These are phyloP conservation scores for Halisarca cf. caerulea DNA, from an alignment of 37 sponge, comb jelly and placozoan species.

Conservation along the genomic window DNA sequence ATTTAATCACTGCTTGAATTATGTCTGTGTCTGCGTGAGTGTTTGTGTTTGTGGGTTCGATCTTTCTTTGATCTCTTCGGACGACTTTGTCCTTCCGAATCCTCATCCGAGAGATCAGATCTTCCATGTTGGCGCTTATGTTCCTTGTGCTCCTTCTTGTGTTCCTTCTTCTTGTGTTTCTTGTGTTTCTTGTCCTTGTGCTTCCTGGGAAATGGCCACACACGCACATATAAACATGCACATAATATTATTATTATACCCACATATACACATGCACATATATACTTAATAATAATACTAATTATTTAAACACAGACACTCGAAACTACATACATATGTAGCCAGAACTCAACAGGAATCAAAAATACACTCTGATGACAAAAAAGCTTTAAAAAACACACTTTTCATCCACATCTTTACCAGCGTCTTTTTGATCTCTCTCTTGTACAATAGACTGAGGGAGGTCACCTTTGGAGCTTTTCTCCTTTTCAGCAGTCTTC, in stretches of 20 bases:
- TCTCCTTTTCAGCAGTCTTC: background rate
- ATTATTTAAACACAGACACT: background rate
- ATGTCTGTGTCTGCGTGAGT: constrained; percentile 3
- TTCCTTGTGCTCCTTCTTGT: background rate
- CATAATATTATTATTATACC: background rate
- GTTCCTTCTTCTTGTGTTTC: constrained; percentile 17
- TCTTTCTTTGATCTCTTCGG: constrained; percentile 7
- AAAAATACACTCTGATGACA: too few species aligned
- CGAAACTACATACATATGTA: too few species aligned
- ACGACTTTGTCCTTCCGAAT: background rate
- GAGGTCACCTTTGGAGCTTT: background rate
- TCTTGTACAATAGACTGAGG: too few species aligned
- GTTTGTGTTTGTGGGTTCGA: constrained; percentile 6
- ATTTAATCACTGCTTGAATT: constrained; percentile 7
- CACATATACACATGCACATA: background rate
- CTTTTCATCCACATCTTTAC: too few species aligned
- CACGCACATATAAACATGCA: background rate
- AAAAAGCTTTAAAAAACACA: too few species aligned
- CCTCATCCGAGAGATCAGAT: background rate
- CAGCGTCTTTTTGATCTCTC: too few species aligned
- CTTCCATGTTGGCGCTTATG: background rate
- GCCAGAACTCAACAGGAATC: too few species aligned
- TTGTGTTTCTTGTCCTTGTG: constrained; percentile 4
- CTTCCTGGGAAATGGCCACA: background rate
- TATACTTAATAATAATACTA: background rate